Percentiles rank a stretch among this genome's conserved stretches.
Evolutionary conservation across 2,888 invertebrate species (phyloP).

Genomic region (Zaprionus obscuricornis): DNA sequence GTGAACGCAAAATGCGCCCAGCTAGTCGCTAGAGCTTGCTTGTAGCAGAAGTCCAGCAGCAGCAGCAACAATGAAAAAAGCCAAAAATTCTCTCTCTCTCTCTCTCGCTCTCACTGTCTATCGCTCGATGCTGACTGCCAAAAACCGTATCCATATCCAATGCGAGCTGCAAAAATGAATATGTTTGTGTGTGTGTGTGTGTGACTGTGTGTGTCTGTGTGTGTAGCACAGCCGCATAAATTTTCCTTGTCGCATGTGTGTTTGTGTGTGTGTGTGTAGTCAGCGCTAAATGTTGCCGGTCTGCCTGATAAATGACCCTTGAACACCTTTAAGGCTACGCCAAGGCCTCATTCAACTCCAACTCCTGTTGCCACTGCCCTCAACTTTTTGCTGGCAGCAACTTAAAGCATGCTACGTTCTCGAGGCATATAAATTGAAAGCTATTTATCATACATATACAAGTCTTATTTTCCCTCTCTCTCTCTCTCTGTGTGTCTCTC

Average conservation of each 20-base stretch:
- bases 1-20: constrained; percentile 69
- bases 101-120: constrained; percentile 19
- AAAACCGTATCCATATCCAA: constrained; percentile 45
- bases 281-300: constrained; percentile 74
- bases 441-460: constrained; percentile 78
- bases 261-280: constrained; percentile 23
- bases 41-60: constrained; percentile 7
- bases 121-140: no score
- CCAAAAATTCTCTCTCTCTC: constrained; percentile 11
- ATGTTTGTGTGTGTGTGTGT: constrained; percentile 24
- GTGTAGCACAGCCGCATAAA: constrained; percentile 52
- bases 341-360: background rate
- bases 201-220: constrained; percentile 28
- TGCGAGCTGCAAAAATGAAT: constrained; percentile 20
- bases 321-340: constrained; percentile 74
- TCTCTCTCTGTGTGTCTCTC: constrained; percentile 8
- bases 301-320: constrained; percentile 81
- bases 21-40: constrained; percentile 47
- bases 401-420: constrained; percentile 52
- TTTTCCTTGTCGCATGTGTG: constrained; percentile 56
- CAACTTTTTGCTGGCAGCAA: constrained; percentile 33
- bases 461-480: constrained; percentile 21
- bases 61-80: background rate
- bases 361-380: constrained; percentile 8
- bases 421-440: constrained; percentile 81